These are phyloP conservation scores for Ericerus pela DNA, from an alignment of 1,140 invertebrate species.

Conservation along the genomic window DNA sequence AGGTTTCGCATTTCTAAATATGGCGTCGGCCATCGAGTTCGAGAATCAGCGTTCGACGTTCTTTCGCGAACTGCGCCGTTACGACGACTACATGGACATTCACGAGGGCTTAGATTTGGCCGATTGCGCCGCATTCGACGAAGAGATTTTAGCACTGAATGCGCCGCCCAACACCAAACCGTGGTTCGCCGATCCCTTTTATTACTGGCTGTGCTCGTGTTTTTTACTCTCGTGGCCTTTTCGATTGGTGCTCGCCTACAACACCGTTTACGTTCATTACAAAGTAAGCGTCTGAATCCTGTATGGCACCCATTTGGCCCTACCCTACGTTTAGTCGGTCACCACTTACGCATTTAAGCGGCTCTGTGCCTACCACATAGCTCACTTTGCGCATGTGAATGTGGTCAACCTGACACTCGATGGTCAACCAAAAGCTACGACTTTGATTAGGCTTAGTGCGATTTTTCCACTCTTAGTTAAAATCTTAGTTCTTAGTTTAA, in stretches of 20 bases:
- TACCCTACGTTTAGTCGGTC: too few relatives aligned
- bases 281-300: slow-evolving; percentile 33
- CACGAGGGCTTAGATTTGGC: slow-evolving; percentile 66
- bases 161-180: slow-evolving; percentile 41
- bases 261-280: slow-evolving; percentile 70
- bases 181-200: slow-evolving; percentile 46
- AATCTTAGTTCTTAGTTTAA: too few relatives aligned
- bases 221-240: slow-evolving; percentile 74
- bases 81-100: slow-evolving; percentile 82
- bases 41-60: slow-evolving; percentile 69
- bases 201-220: slow-evolving; percentile 60
- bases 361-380: too few relatives aligned
- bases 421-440: too few relatives aligned
- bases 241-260: slow-evolving; percentile 64
- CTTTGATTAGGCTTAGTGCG: too few relatives aligned
- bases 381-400: too few relatives aligned
- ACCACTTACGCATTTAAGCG: too few relatives aligned
- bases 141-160: slow-evolving; percentile 47
- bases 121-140: slow-evolving; percentile 42
- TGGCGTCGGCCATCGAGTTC: slow-evolving; percentile 64
- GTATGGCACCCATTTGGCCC: too few relatives aligned
- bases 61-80: slow-evolving; percentile 62
- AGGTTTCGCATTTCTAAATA: slow-evolving; percentile 63
- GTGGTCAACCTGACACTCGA: too few relatives aligned
- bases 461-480: too few relatives aligned